These are phyloP conservation scores for Strix aluco DNA, from an alignment of 2,113 vertebrate genomes.

Conservation along the genomic window DNA sequence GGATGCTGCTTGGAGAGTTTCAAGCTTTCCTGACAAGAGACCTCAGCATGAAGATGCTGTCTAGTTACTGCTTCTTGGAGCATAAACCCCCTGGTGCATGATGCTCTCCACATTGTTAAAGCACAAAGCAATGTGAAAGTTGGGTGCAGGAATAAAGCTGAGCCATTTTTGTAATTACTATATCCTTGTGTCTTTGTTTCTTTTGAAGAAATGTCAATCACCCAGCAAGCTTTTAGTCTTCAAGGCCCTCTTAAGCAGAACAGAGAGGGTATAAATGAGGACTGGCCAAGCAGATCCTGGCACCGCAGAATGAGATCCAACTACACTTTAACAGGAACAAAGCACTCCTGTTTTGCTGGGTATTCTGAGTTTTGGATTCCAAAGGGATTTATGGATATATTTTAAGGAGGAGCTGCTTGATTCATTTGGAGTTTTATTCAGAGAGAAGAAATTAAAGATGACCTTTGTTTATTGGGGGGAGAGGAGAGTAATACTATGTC, in stretches of 20 bases:
- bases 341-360: neutral
- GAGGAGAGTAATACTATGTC: neutral
- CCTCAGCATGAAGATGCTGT: neutral
- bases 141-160: neutral
- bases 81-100: neutral
- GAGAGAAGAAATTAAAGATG: neutral
- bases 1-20: neutral
- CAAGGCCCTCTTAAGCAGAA: neutral
- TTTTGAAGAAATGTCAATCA: neutral
- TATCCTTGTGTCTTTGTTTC: neutral
- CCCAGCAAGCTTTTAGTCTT: constrained; percentile 11
- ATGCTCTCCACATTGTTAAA: neutral
- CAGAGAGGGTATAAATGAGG: neutral
- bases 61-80: constrained; percentile 17
- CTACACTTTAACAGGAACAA: neutral
- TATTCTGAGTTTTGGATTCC: constrained; percentile 3
- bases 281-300: constrained; percentile 5
- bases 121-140: neutral
- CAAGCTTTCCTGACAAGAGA: neutral
- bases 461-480: neutral
- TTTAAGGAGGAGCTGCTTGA: neutral
- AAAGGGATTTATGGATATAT: neutral
- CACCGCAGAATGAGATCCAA: neutral
- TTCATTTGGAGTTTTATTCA: neutral
- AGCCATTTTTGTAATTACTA: neutral